phyloP scores from a whole-genome alignment of 2,888 invertebrate genomes.

The Melanchra persicariae region DNA sequence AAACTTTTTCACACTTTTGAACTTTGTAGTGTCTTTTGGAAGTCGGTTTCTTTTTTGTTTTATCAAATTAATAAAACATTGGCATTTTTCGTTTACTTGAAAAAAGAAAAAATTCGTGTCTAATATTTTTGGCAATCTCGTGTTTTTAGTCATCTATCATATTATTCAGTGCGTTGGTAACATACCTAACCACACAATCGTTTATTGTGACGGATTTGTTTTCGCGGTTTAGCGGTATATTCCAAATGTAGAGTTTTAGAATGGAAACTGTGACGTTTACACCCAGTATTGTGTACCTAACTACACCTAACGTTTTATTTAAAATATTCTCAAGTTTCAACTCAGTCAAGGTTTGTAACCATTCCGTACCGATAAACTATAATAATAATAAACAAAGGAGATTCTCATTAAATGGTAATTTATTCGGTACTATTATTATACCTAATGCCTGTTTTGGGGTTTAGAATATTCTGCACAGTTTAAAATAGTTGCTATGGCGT shows the following conservation, averaged over 20 bases:
- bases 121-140: too few relatives aligned
- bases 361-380: conserved; percentile 26
- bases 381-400: conserved; percentile 35
- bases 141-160: too few relatives aligned
- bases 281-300: background rate
- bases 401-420: conserved; percentile 45
- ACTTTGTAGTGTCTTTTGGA: too few relatives aligned
- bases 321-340: conserved; percentile 37
- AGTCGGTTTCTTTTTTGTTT: too few relatives aligned
- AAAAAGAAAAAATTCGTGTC: too few relatives aligned
- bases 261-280: background rate
- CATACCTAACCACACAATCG: background rate
- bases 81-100: too few relatives aligned
- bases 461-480: conserved; percentile 12
- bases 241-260: conserved; percentile 13
- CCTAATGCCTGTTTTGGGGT: conserved; percentile 13
- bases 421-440: conserved; percentile 36
- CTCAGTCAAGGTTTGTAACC: conserved; percentile 36
- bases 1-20: too few relatives aligned
- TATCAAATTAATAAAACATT: too few relatives aligned
- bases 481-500: background rate
- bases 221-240: background rate
- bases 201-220: conserved; percentile 11
- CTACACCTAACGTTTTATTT: conserved; percentile 23
- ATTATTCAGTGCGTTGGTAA: background rate